Evolutionary conservation across 92 coral and sea anemone species (phyloP).

Genomic region (Epizoanthus fatuus): DNA sequence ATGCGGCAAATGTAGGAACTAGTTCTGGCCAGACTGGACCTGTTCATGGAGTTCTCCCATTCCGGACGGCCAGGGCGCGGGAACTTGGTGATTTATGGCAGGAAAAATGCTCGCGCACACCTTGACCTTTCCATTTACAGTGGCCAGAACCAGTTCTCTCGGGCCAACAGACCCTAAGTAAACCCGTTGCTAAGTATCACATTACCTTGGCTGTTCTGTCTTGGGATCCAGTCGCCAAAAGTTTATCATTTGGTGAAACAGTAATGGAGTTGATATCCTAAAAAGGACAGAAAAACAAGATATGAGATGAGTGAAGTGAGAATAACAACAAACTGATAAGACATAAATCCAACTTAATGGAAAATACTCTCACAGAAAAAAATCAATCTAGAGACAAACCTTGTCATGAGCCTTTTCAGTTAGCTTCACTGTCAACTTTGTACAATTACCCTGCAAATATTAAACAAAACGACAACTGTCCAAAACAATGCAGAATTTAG

Average conservation of each 20-base stretch:
- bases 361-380: not conserved
- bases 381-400: constrained; percentile 50
- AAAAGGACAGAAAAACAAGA: not conserved
- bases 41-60: too few relatives aligned
- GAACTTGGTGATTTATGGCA: too few relatives aligned
- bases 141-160: too few relatives aligned
- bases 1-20: too few relatives aligned
- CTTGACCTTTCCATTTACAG: not conserved
- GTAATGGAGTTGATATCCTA: constrained; percentile 94
- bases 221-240: constrained; percentile 95
- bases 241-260: constrained; percentile 97
- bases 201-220: constrained; percentile 94
- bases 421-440: constrained; percentile 74
- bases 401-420: constrained; percentile 96
- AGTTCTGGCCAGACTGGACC: too few relatives aligned
- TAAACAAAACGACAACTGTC: not conserved
- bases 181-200: not conserved
- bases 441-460: constrained; percentile 52
- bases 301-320: not conserved
- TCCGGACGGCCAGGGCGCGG: too few relatives aligned
- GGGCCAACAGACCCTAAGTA: too few relatives aligned
- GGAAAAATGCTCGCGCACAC: too few relatives aligned
- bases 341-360: not conserved
- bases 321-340: not conserved
- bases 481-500: not conserved